Base-by-base conservation (phyloP, 2,888 invertebrate species). In the Hirtodrosophila confusa region DNA sequence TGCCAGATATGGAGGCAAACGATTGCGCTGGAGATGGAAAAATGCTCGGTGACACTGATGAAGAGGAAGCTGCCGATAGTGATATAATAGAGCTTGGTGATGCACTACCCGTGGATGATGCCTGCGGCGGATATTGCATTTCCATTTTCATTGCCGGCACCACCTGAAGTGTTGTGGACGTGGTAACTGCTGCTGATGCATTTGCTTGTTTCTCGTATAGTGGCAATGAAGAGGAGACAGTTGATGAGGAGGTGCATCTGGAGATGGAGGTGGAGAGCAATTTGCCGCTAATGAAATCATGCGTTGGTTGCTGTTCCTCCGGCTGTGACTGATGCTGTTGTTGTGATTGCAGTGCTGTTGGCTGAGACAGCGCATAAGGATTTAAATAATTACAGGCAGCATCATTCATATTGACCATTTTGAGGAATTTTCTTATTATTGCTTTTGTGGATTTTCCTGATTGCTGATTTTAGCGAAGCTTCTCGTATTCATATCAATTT, bases 61-160 rank as follows among this genome's bases (percentile, higher is more conserved):
- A 90, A 48, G 91, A 91, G 10, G 90, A 87, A 12, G 89, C 83
- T 6, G 90, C 88, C 54, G 91, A 90, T n/a, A 89, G 90, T n/a
- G 73, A 73, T 47, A 90, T 83, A 60, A 89, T 91, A 2, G 90
- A 90, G 48, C 89, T 89, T 6, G 90, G 90, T 43, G 91, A 91
- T 17, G 85, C 88, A 24, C 91, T 91, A 50, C 91, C 91, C 11
- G 91, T 91, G 12, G 91, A 92, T 41, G 91, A 90, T 44, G 91
- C 80, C 76, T 90, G 91, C 47, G 91, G 89, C 73, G 91, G 92
- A 88, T 91, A 91, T 82, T 90, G 90, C 73, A 89, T 80, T 75
- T 90, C 90, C 88, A 90, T 61, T 72, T 89, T 89, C 88, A 89
- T 86, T 49, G 80, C 31, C 11, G 78, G 69, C 66, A 55, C 33